Base-by-base conservation (phyloP, 2,797 vertebrate species). In the Ataeniobius toweri region DNA sequence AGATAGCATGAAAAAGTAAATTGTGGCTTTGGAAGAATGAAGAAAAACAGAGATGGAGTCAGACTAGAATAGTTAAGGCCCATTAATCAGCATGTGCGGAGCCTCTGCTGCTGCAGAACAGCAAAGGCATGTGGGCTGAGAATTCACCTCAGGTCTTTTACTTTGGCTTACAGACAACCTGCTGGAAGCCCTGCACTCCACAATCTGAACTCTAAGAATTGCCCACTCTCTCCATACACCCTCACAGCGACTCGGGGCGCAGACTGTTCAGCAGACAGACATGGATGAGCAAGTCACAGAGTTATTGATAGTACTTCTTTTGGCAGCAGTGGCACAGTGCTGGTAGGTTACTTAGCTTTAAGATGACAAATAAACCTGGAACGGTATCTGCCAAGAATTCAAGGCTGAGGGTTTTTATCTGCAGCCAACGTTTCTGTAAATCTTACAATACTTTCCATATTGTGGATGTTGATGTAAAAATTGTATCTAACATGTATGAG, bases 81-180 rank as follows among this genome's bases (percentile, higher is more conserved):
- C 80, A 73, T 90, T 79, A 79, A 85, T 92, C 73, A 86, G 79
- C 26, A 24, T 73, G 50, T 69, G 69, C 74, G 39, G 75, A 71
- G 83, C 24, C 22, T 85, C 58, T 22, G 31, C 55, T 70, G 36
- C 73, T 61, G 46, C 72, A 80, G 74, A 79, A 80, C 26, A 2
- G 75, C 83, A 51, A 78, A 39, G 63, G 55, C 56, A 70, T 77
- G 77, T 70, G 75, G 78, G 83, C 86, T 91, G 89, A 87, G 73
- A 79, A 90, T 92, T 90, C 79, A 80, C 84, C 81, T 79, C 78
- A 75, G 82, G 77, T 79, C 81, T 88, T 77, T 87, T 92, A 86
- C 86, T 86, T 83, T 91, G 82, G 80, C 86, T 77, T 36, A 4
- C 59, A 70, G 83, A 85, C 88, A 84, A 85, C 51, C 81, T 20